Evolutionary conservation across 2,888 invertebrate genomes (phyloP), one percentile per base, ranked within the genome.

Genomic region (Bombyx huttoni): DNA sequence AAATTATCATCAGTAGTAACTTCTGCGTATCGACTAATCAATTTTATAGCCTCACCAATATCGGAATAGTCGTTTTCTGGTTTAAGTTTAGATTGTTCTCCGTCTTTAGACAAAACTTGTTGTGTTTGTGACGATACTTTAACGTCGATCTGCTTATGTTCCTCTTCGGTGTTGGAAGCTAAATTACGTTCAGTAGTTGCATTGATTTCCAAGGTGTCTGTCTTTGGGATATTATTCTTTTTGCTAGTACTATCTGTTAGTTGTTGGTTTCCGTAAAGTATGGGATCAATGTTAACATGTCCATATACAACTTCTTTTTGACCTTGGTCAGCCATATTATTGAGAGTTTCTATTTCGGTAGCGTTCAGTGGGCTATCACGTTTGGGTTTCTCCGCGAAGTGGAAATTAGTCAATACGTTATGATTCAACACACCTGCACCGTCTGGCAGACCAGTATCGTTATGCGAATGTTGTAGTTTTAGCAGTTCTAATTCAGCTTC

Each of bases 1-100:
- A 79, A 88, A 63, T 78, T 85, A 59, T 88, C 88, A 60, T 88
- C 88, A 45, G 88, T 88, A 34, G 86, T 86, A 46, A 88, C 88
- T 69, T 87, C 88, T 46, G 88, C 88, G 63, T 84, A 88, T 57
- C 88, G 75, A 62, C 88, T 88, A 60, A 88, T 88, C 50, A 88
- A 64, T 69, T 87, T 88, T 52, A 88, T 87, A 56, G 88, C 87
- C 71, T 88, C 87, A 55, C 87, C 87, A 50, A 88, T 86, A 57
- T 88, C 84, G 13, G 84, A 80, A 56, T 86, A 88, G 62, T 88
- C 88, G 53, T 75, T 83, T 72, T 88, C 88, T 47, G 88, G 88
- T 57, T 77, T 86, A 34, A 88, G 70, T 70, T 88, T 87, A 52
- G 68, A 75, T 60, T 74, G 72, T 53, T 81, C 82, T 52, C 62